Conservation (phyloP, 2,797 vertebrate species). For the Parotocinclus haroldoi region DNA sequence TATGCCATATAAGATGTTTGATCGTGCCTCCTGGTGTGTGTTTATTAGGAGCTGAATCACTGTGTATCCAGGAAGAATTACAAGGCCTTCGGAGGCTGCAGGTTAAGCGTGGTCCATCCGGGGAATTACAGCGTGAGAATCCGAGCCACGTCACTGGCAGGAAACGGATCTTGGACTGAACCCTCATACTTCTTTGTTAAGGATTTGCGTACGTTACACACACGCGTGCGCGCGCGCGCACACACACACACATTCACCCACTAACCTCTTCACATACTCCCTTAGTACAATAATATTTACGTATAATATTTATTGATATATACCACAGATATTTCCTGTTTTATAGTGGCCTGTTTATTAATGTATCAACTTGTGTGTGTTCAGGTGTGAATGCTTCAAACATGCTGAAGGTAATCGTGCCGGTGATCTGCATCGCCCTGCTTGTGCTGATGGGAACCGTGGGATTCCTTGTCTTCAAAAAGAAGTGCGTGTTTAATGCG, state of each 20-base stretch:
- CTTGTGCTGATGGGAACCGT: conserved; percentile 73
- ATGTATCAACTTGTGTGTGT: not conserved
- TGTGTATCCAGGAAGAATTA: conserved; percentile 89
- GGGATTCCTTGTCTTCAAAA: conserved; percentile 84
- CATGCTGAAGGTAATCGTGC: conserved; percentile 84
- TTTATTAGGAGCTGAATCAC: conserved; percentile 77
- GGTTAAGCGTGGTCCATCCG: conserved; percentile 80
- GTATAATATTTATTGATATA: no score
- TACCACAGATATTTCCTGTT: no score
- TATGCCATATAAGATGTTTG: no score
- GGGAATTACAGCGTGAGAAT: conserved; percentile 91
- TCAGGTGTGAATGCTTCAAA: conserved; percentile 67
- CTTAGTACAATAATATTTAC: not conserved
- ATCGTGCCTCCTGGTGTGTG: not conserved
- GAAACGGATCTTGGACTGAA: conserved; percentile 94
- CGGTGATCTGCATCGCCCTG: conserved; percentile 81
- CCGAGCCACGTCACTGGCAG: conserved; percentile 89
- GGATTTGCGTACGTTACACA: conserved; percentile 75
- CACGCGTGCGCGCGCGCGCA: no score
- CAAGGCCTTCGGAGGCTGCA: conserved; percentile 72
- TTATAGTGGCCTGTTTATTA: no score
- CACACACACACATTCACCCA: not conserved
- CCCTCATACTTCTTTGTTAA: conserved; percentile 82
- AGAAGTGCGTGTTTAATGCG: conserved; percentile 71
- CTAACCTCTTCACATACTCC: no score